These are phyloP conservation scores for Actenoides lindsayi DNA, from an alignment of 2,113 vertebrate genomes.

Conservation along the genomic window DNA sequence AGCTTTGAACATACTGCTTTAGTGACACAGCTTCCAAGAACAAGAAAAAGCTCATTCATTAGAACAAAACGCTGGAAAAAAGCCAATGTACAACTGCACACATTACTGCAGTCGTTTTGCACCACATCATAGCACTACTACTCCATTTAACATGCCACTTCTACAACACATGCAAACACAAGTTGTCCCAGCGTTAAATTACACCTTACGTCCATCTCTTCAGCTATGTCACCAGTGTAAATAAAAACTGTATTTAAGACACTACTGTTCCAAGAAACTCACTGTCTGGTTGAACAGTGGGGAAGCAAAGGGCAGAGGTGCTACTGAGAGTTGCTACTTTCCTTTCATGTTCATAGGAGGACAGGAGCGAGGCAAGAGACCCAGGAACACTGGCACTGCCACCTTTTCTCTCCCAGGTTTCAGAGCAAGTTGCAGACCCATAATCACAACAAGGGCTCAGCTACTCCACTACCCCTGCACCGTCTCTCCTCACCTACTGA, in stretches of 20 bases:
- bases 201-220: rapidly evolving
- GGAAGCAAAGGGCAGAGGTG: not conserved
- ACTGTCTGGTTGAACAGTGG: not conserved
- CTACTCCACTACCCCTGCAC: not conserved
- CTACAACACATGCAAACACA: not conserved
- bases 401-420: not conserved
- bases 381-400: rapidly evolving
- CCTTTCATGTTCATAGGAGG: not conserved
- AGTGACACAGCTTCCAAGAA: not conserved
- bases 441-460: not conserved
- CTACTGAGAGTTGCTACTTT: not conserved
- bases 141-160: not conserved
- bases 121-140: not conserved
- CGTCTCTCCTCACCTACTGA: rapidly evolving
- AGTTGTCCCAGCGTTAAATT: not conserved
- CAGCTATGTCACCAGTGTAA: not conserved
- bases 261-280: not conserved
- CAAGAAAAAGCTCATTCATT: not conserved
- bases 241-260: not conserved
- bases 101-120: rapidly evolving
- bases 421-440: not conserved
- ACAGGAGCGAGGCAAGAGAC: not conserved
- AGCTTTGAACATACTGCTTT: not conserved
- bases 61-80: not conserved
- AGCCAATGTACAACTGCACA: not conserved